A percentile compares a stretch with the other conserved stretches of the same genome.
Conservation (phyloP, 2,888 invertebrate genomes). For the Eupithecia inturbata region DNA sequence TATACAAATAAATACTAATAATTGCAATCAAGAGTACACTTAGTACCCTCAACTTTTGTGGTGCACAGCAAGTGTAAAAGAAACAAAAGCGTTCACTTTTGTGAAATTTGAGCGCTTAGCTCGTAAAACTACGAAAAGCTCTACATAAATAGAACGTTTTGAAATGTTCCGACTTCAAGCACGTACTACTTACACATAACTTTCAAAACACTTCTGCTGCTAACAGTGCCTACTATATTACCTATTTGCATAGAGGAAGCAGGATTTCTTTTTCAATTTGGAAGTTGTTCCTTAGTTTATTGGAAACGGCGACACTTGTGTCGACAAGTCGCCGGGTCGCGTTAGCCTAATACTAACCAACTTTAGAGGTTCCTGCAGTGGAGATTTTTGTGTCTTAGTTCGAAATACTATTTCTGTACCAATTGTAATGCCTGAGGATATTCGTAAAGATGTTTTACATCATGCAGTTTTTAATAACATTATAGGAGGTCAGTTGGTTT, state of each 20-base stretch:
- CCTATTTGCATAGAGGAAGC: conserved; percentile 66
- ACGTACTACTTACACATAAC: neutral
- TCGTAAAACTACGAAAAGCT: neutral
- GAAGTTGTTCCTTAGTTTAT: conserved; percentile 74
- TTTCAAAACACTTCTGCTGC: neutral
- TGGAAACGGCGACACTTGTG: conserved; percentile 66
- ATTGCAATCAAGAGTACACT: neutral
- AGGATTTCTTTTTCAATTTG: conserved; percentile 80
- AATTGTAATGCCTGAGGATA: no score
- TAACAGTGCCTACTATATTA: conserved; percentile 30
- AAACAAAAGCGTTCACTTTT: neutral
- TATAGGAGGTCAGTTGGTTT: no score
- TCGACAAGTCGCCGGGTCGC: conserved; percentile 54
- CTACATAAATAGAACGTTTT: neutral
- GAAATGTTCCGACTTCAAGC: neutral
- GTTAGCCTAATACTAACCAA: conserved; percentile 44
- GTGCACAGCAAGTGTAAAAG: neutral
- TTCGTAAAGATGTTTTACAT: no score
- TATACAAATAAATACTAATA: neutral
- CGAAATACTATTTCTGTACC: neutral
- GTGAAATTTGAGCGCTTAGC: neutral
- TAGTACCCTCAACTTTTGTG: neutral
- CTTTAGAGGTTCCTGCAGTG: conserved; percentile 14
- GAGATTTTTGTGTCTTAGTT: neutral
- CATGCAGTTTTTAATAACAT: no score